Evolutionary conservation across 2,113 vertebrate genomes (phyloP), one percentile per base, ranked within the genome.

Genomic region (Cebidichthys violaceus): DNA sequence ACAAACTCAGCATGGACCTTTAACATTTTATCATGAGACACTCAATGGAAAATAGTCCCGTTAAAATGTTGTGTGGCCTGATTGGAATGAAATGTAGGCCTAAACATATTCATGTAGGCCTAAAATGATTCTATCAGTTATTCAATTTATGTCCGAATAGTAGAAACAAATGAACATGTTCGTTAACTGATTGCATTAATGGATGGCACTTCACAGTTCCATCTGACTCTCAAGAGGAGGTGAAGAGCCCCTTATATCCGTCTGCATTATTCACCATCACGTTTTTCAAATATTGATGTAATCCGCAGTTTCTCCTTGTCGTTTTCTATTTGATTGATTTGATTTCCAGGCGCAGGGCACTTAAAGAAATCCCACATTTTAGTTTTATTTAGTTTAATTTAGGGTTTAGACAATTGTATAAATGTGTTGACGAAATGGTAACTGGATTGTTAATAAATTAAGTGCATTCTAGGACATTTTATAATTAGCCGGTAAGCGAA

Each of bases 191-290:
- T 4, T 79, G 29, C 4, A 59, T 59, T 41, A 55, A 64, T 27
- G 31, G 43, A 14, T 31, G 50, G 13, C 60, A 35, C 61, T 47
- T 41, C 59, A 45, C 27, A 15, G 9, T 9, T 20, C 20, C 41
- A 43, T 27, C 35, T 20, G n/a, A 65, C 17, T 59, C 60, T 54
- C 29, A 60, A 33, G 76, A 71, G 62, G 55, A 74, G 66, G 14
- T 66, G 57, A 75, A 57, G 69, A 62, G 41, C 47, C 22, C 35
- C 35, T 45, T 17, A 43, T 62, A 45, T 10, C 33, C 57, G 43
- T 37, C 76, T 70, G 59, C 47, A 69, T 86, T 70, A 86, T 79
- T 86, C 79, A 54, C 33, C 60, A 64, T 33, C 78, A 78, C 74
- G 64, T 3, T 9, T 6, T 59, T n/a, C 54, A 29, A 54, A 72